Base-by-base conservation (phyloP, 2,888 invertebrate genomes). In the Scaptodrosophila latifasciaeformis region DNA sequence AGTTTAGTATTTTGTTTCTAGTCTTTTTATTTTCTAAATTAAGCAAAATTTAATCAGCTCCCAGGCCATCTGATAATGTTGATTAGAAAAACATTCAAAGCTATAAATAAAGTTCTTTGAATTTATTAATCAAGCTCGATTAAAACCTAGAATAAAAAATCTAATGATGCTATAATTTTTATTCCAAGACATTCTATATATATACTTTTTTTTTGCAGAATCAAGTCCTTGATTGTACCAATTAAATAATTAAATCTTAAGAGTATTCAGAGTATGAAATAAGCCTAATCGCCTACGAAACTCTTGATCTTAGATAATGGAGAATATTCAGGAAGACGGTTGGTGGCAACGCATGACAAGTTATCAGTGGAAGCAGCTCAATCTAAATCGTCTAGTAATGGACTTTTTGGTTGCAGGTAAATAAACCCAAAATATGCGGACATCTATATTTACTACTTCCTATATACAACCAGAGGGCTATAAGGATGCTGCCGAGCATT, bases 291-390 rank as follows among this genome's bases (percentile, higher is more conserved):
- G n/a, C n/a, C n/a, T n/a, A n/a, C n/a, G n/a, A n/a, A n/a, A n/a
- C n/a, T n/a, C n/a, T n/a, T n/a, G n/a, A n/a, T n/a, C n/a, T n/a
- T n/a, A n/a, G n/a, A 34, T 3, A 6, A 34, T 34, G 7, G 2
- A 15, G 2, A 34, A 13, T 13, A 34, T 34, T 6, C 12, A n/a
- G 34, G 13, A 34, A 34, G 34, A 12, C 1, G 24, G 17, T 2
- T 79, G 70, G 72, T 19, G 61, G 1, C 61, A 74, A 2, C 63
- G 81, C 19, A 72, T 72, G 72, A 45, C 12, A 12, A 67, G 78
- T 21, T 72, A 56, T 27, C 75, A 80, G 43, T 21, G 21, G 42
- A 74, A 75, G 6, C 72, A 72, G 46, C 40, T 57, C 21, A 57
- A 74, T n/a, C 58, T 72, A 0, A 80, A 80, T 46, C 63, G 59